Conservation (phyloP, 2,888 invertebrate genomes). For the Brenthis ino region DNA sequence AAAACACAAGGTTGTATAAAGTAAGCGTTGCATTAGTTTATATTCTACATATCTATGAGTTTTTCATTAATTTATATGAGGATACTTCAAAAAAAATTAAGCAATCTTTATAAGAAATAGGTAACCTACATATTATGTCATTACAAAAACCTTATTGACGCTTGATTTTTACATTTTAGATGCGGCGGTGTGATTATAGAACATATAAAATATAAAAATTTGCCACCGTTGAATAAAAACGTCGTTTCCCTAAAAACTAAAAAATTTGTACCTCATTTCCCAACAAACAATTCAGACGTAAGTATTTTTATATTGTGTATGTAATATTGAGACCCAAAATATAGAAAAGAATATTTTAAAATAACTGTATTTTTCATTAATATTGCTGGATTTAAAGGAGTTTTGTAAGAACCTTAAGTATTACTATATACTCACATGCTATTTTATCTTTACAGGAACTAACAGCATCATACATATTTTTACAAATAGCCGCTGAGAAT, state of each 20-base stretch:
- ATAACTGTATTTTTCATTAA: too few relatives aligned
- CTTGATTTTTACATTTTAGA: constrained; percentile 44
- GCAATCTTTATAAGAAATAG: too few relatives aligned
- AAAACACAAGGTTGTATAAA: constrained; percentile 45
- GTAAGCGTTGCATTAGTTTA: constrained; percentile 40
- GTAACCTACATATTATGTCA: too few relatives aligned
- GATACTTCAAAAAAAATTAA: too few relatives aligned
- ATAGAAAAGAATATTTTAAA: too few relatives aligned
- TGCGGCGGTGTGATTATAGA: constrained; percentile 58
- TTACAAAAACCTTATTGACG: too few relatives aligned
- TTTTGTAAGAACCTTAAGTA: not conserved
- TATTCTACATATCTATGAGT: too few relatives aligned
- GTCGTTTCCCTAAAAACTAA: constrained; percentile 40
- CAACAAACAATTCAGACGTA: constrained; percentile 45
- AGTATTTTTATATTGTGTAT: constrained; percentile 32
- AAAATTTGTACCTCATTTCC: constrained; percentile 49
- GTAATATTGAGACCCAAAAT: too few relatives aligned
- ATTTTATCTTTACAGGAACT: constrained; percentile 40
- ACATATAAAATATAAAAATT: constrained; percentile 46
- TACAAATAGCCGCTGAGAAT: constrained; percentile 53
- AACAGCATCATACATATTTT: constrained; percentile 41
- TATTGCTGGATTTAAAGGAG: not conserved
- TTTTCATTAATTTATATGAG: too few relatives aligned
- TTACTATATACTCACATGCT: not conserved
- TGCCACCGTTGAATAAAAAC: constrained; percentile 37